These are phyloP conservation scores for Nineta flava DNA, from an alignment of 2,888 invertebrate genomes.

Conservation along the genomic window DNA sequence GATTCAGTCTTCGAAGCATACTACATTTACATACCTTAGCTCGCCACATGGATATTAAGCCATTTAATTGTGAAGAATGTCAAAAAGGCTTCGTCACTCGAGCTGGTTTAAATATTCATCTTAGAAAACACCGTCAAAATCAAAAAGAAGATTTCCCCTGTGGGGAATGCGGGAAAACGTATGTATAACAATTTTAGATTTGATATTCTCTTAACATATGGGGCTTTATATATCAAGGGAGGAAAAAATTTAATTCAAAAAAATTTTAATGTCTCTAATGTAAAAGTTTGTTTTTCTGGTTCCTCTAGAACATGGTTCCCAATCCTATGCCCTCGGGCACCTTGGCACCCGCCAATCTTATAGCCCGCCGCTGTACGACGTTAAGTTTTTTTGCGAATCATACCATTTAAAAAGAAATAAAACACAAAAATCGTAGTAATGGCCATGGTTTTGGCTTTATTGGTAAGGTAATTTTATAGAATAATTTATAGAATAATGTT, in stretches of 20 bases:
- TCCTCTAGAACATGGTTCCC: too few relatives aligned
- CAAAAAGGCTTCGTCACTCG: slow-evolving; percentile 29
- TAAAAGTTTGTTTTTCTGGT: not conserved
- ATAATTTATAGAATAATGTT: too few relatives aligned
- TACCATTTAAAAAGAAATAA: too few relatives aligned
- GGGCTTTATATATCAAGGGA: not conserved
- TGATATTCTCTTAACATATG: not conserved
- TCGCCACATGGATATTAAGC: slow-evolving; percentile 30
- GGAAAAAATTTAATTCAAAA: not conserved
- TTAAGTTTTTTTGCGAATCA: too few relatives aligned
- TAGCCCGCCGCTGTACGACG: too few relatives aligned
- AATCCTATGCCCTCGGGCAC: too few relatives aligned
- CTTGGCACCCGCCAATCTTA: too few relatives aligned
- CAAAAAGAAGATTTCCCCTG: slow-evolving; percentile 27
- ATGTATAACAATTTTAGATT: slow-evolving; percentile 12
- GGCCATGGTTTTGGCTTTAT: too few relatives aligned
- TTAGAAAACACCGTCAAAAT: slow-evolving; percentile 29
- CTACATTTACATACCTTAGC: slow-evolving; percentile 35
- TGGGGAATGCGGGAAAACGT: slow-evolving; percentile 29
- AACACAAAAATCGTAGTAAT: too few relatives aligned
- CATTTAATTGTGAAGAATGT: slow-evolving; percentile 28
- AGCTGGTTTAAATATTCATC: slow-evolving; percentile 31
- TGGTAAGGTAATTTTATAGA: too few relatives aligned
- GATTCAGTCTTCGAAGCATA: slow-evolving; percentile 35
- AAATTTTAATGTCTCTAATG: not conserved